phyloP scores from a whole-genome alignment of 2,113 vertebrate species.

The Malurus melanocephalus region DNA sequence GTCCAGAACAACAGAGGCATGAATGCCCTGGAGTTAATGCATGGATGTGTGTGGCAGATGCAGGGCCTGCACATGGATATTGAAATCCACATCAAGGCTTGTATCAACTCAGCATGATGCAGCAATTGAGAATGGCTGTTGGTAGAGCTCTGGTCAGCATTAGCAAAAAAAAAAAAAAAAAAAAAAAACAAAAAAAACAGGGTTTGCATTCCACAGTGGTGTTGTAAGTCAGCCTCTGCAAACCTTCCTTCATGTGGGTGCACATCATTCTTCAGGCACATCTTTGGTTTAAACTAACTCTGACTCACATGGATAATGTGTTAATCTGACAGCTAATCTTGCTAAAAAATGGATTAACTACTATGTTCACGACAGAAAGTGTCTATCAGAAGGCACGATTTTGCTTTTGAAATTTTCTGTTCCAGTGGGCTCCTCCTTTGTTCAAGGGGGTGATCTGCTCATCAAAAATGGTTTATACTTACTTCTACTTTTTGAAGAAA shows the following conservation, averaged over 20 bases:
- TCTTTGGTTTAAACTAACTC: neutral
- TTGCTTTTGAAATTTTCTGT: neutral
- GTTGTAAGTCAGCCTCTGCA: neutral
- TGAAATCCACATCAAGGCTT: conserved; percentile 57
- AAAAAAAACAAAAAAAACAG: neutral
- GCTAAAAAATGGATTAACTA: conserved; percentile 35
- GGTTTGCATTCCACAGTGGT: conserved; percentile 24
- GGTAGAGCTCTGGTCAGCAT: conserved; percentile 47
- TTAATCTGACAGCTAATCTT: conserved; percentile 51
- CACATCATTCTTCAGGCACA: conserved; percentile 5
- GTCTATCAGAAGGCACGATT: neutral
- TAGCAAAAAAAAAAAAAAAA: neutral
- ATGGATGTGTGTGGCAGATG: conserved; percentile 36
- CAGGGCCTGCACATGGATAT: neutral
- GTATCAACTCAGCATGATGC: conserved; percentile 24
- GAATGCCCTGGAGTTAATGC: neutral
- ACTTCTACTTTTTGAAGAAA: neutral
- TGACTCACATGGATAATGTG: conserved; percentile 13
- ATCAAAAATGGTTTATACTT: neutral
- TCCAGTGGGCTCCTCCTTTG: neutral
- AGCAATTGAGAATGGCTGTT: conserved; percentile 11
- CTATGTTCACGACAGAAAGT: neutral
- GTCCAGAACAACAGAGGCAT: neutral
- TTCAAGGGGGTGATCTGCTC: neutral
- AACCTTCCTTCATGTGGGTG: conserved; percentile 25